Percentiles rank a stretch among this genome's conserved stretches.
Evolutionary conservation across 1,140 invertebrate species (phyloP).

Genomic region (Alviniconcha marisindica): DNA sequence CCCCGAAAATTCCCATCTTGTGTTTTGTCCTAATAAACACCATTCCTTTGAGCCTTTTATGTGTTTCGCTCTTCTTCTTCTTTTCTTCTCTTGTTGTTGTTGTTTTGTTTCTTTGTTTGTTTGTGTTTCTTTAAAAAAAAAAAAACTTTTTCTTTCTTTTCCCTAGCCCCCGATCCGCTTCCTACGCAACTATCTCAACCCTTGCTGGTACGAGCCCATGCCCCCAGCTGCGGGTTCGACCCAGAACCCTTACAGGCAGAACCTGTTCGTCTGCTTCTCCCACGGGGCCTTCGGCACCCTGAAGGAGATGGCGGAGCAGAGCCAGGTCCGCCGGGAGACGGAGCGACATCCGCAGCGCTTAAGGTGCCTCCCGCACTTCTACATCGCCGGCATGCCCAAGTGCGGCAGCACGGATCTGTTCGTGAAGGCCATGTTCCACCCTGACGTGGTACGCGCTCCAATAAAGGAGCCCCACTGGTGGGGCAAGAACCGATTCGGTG

Average conservation of each 20-base stretch:
- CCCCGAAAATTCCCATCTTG: too few relatives aligned
- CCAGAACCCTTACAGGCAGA: conserved; percentile 37
- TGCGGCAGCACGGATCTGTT: conserved; percentile 70
- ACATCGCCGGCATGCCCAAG: conserved; percentile 69
- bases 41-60: too few relatives aligned
- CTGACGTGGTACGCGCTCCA: conserved; percentile 58
- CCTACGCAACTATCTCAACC: conserved; percentile 61
- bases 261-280: conserved; percentile 56
- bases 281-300: conserved; percentile 41
- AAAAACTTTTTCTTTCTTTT: conserved; percentile 1
- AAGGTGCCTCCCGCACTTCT: conserved; percentile 69
- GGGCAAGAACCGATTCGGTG: conserved; percentile 68
- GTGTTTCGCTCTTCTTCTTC: too few relatives aligned
- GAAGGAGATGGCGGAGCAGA: conserved; percentile 48
- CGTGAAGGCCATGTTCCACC: conserved; percentile 58
- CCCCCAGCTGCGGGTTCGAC: conserved; percentile 28
- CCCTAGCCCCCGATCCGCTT: conserved; percentile 55
- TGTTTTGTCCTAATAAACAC: too few relatives aligned
- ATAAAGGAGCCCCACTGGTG: conserved; percentile 73
- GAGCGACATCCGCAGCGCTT: conserved; percentile 42
- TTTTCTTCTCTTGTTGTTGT: too few relatives aligned
- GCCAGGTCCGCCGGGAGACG: conserved; percentile 38
- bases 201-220: conserved; percentile 66
- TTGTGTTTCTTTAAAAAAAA: neutral
- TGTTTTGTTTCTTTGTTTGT: neutral